Base-by-base conservation (phyloP, 2,888 invertebrate species). In the Cepaea hortensis region DNA sequence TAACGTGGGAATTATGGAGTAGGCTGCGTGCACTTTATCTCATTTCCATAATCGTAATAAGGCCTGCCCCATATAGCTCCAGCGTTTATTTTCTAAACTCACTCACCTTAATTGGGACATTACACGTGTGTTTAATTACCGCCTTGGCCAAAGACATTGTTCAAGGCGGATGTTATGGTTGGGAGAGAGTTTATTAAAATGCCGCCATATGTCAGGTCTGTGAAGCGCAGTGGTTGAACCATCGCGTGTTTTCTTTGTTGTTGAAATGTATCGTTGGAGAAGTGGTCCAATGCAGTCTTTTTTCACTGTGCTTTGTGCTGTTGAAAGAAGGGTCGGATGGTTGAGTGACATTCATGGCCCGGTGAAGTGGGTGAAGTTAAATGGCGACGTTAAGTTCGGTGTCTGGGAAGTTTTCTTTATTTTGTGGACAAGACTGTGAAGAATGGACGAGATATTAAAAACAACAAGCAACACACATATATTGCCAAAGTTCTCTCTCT, bases 91-190 rank as follows among this genome's bases (percentile, higher is more conserved):
- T 62, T 79, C 62, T 13, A 62, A 35, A 79, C 35, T 23, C 79
- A 79, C 79, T 79, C 79, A 62, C 23, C 62, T 62, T 79, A 79
- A 79, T 79, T 62, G 79, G 35, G 79, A 62, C 79, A 62, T 79
- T 79, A 61, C 79, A 79, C 79, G 79, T 79, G 79, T 62, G 46
- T 62, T 61, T 79, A 79, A 79, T 79, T 79, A 79, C 62, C 15
- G 62, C 62, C 35, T 11, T 15, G 61, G 15, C 15, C 3, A 1
- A 62, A 62, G 35, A 46, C 62, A 79, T 62, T 79, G 79, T 62
- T 62, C 62, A 5, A 35, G 11, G 62, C n/a, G 35, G 62, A 62
- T 79, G 62, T 79, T 62, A 62, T 35, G 62, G 35, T 20, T n/a
- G 61, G 7, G 0, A 18, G 62, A 13, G 23, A 79, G 79, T 79